phyloP scores from a whole-genome alignment of 2,888 invertebrate genomes.

The Drosophila lacicola region DNA sequence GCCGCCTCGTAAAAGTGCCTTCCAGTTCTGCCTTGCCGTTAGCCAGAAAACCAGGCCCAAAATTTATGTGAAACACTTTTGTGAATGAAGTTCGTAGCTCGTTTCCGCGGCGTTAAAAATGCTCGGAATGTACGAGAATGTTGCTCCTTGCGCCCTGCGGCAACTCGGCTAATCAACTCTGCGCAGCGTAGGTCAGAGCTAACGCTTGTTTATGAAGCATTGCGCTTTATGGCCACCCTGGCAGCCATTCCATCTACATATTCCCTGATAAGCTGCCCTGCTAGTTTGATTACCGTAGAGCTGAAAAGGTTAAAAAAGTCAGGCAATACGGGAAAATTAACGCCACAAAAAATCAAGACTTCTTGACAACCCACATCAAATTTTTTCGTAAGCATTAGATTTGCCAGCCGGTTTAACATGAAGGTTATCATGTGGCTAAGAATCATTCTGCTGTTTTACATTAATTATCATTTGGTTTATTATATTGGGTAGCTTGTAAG shows the following conservation, averaged over 20 bases:
- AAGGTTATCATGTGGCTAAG: background rate
- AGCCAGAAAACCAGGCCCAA: background rate
- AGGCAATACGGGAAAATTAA: background rate
- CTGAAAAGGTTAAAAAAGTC: slow-evolving; percentile 42
- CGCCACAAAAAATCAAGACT: too few relatives aligned
- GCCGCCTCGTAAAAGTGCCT: slow-evolving; percentile 50
- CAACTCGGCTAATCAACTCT: slow-evolving; percentile 41
- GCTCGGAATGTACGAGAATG: slow-evolving; percentile 23
- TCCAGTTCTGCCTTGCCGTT: slow-evolving; percentile 28
- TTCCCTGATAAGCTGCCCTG: slow-evolving; percentile 2
- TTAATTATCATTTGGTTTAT: too few relatives aligned
- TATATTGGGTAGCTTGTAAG: too few relatives aligned
- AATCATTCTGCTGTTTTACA: background rate
- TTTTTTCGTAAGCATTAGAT: background rate
- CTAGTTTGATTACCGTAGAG: slow-evolving; percentile 35
- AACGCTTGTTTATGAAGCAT: slow-evolving; percentile 37
- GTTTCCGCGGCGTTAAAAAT: slow-evolving; percentile 21
- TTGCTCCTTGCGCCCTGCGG: slow-evolving; percentile 14
- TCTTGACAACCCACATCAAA: background rate
- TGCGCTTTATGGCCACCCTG: slow-evolving; percentile 27
- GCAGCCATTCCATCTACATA: background rate
- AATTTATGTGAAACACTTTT: slow-evolving; percentile 48
- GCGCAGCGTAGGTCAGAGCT: slow-evolving; percentile 40
- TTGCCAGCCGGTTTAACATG: background rate
- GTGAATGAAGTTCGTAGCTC: slow-evolving; percentile 67